These are phyloP conservation scores for Apotomis turbidana DNA, from an alignment of 2,888 invertebrate species.

Conservation along the genomic window DNA sequence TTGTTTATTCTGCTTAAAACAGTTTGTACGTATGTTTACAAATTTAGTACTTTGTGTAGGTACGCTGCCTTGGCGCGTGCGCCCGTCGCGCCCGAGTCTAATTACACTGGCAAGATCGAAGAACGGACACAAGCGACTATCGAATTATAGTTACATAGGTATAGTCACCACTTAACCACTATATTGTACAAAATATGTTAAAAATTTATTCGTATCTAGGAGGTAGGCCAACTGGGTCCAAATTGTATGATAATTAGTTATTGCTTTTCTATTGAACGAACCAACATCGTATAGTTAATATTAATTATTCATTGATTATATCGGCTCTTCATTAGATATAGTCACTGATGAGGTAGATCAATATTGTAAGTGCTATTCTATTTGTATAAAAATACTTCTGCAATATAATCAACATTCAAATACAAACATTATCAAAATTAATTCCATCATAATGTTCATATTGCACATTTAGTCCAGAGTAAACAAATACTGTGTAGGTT, in stretches of 20 bases:
- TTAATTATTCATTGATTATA: slow-evolving; percentile 34
- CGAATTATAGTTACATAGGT: slow-evolving; percentile 14
- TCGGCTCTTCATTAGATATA: slow-evolving; percentile 50
- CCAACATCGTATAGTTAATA: slow-evolving; percentile 45
- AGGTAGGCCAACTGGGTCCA: slow-evolving; percentile 68
- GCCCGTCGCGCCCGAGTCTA: background rate
- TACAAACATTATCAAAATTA: slow-evolving; percentile 82
- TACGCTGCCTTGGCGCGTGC: slow-evolving; percentile 22
- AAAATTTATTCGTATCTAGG: slow-evolving; percentile 48
- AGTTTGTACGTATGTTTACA: slow-evolving; percentile 48
- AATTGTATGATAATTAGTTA: slow-evolving; percentile 46
- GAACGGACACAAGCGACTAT: slow-evolving; percentile 19
- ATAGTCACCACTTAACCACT: slow-evolving; percentile 36
- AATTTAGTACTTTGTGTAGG: slow-evolving; percentile 51
- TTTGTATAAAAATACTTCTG: slow-evolving; percentile 83
- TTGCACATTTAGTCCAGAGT: slow-evolving; percentile 67
- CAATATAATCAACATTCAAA: slow-evolving; percentile 82
- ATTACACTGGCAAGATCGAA: background rate
- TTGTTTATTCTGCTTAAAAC: slow-evolving; percentile 59
- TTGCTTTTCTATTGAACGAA: slow-evolving; percentile 42
- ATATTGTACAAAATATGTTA: slow-evolving; percentile 41
- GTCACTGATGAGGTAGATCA: slow-evolving; percentile 79
- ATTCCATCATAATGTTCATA: slow-evolving; percentile 72
- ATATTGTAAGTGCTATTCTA: slow-evolving; percentile 72
- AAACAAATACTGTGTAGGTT: slow-evolving; percentile 55